These are phyloP conservation scores for Scarus forsteni DNA, from an alignment of 2,797 vertebrate genomes.

Conservation along the genomic window DNA sequence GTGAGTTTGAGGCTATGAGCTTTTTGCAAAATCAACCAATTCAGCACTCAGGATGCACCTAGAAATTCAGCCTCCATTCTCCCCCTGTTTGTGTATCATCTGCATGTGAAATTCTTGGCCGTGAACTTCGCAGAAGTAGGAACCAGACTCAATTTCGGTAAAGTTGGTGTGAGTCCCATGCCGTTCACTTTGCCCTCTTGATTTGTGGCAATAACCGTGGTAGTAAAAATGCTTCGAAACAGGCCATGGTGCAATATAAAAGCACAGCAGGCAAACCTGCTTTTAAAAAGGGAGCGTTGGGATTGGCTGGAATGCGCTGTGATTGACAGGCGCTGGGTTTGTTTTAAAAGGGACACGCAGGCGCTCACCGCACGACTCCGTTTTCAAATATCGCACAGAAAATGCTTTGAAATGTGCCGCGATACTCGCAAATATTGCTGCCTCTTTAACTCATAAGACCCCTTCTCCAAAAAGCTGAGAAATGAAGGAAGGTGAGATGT, in stretches of 20 bases:
- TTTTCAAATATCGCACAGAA: constrained; percentile 96
- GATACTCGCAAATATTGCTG: constrained; percentile 81
- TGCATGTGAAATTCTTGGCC: constrained; percentile 85
- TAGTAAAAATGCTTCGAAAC: constrained; percentile 97
- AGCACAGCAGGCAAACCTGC: constrained; percentile 98
- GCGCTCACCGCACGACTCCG: constrained; percentile 95
- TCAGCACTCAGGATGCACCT: constrained; percentile 75
- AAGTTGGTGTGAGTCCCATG: constrained; percentile 87
- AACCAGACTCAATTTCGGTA: constrained; percentile 82
- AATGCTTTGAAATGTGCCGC: constrained; percentile 98
- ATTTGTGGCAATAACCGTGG: constrained; percentile 94
- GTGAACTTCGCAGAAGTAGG: constrained; percentile 81
- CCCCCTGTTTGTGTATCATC: constrained; percentile 81
- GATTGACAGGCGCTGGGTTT: constrained; percentile 99
- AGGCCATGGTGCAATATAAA: constrained; percentile 98
- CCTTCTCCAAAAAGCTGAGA: constrained; percentile 6
- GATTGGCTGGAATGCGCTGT: constrained; percentile 93
- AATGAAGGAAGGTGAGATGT: constrained; percentile 46
- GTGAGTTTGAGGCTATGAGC: constrained; percentile 76
- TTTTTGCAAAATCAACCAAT: constrained; percentile 71
- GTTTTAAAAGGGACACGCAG: constrained; percentile 98
- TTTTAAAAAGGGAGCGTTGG: constrained; percentile 93
- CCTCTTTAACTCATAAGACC: constrained; percentile 74
- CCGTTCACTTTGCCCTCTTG: constrained; percentile 92
- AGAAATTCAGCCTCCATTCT: constrained; percentile 74